Evolutionary conservation across 2,888 invertebrate species (phyloP).

Genomic region (Eueremaeus valkanovi): DNA sequence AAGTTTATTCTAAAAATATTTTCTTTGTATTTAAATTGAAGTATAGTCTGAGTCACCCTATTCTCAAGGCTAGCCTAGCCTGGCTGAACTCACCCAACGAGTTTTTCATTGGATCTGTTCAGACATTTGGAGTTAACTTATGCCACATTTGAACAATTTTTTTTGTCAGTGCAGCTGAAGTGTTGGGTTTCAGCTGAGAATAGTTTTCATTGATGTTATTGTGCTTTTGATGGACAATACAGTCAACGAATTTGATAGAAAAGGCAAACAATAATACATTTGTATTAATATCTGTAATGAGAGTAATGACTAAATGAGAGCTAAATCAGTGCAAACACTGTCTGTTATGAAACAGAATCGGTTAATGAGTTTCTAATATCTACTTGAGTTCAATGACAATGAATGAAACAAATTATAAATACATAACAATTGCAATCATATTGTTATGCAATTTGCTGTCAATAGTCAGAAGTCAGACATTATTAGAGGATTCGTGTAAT

Average conservation of each 20-base stretch:
- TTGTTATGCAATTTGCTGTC: background rate
- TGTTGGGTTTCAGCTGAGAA: background rate
- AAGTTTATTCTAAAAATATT: too few relatives aligned
- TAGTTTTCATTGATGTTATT: background rate
- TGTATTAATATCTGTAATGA: too few relatives aligned
- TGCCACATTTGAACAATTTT: background rate
- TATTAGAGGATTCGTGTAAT: conserved; percentile 14
- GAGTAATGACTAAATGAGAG: too few relatives aligned
- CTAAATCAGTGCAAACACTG: background rate
- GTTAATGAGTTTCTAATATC: too few relatives aligned
- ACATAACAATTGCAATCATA: background rate
- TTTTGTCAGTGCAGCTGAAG: background rate
- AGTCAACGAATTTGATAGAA: background rate
- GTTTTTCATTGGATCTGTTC: background rate
- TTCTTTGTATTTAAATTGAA: too few relatives aligned
- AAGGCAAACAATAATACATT: background rate
- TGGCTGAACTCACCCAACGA: too few relatives aligned
- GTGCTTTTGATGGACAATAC: background rate
- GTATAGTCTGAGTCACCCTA: too few relatives aligned
- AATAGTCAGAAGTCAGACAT: background rate
- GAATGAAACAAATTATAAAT: background rate
- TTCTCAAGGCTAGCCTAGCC: too few relatives aligned
- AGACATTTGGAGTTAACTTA: background rate
- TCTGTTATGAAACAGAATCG: too few relatives aligned
- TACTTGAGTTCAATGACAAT: background rate